Evolutionary conservation across 2,797 vertebrate species (phyloP), one percentile per base, ranked within the genome.

Genomic region (Sebastes goodei): DNA sequence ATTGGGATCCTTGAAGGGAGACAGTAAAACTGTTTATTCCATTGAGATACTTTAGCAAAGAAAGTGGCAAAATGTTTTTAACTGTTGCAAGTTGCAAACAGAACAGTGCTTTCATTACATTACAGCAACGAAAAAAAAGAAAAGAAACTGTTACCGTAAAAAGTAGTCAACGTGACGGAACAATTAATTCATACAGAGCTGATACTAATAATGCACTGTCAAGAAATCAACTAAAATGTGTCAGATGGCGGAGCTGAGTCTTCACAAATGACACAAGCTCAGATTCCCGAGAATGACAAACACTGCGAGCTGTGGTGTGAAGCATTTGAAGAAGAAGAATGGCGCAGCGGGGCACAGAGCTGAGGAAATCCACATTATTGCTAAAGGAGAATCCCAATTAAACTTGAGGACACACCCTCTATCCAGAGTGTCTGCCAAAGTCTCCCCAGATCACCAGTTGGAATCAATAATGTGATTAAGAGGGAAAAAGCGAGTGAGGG

Each of bases 361-460:
- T 27, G 80, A 91, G 90, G 92, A 89, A 93, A 92, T 87, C 89
- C 82, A 82, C 83, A 78, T 78, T 78, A 83, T 81, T 85, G 70
- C 82, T 72, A 27, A 87, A 80, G 86, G 89, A 91, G 88, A 93
- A 92, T 88, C 81, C 89, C 85, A 86, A 85, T 90, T 90, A 86
- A 92, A 90, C 23, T 85, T 42, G 55, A 86, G 78, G 86, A 79
- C 82, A 90, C 86, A 60, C 86, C 78, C 85, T 87, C 88, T 61
- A 84, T 74, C 65, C 23, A 21, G 33, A 82, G 71, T 32, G 33
- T 63, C 78, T 77, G 83, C 83, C 87, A 84, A 71, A 81, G 73
- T 81, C 78, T 67, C 69, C 63, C 62, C 53, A 42, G 76, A 74
- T 76, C 82, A 62, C 72, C 84, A 80, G 75, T 85, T 83, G 74